phyloP scores from a whole-genome alignment of 2,888 invertebrate species.

The Sinelater perroti region DNA sequence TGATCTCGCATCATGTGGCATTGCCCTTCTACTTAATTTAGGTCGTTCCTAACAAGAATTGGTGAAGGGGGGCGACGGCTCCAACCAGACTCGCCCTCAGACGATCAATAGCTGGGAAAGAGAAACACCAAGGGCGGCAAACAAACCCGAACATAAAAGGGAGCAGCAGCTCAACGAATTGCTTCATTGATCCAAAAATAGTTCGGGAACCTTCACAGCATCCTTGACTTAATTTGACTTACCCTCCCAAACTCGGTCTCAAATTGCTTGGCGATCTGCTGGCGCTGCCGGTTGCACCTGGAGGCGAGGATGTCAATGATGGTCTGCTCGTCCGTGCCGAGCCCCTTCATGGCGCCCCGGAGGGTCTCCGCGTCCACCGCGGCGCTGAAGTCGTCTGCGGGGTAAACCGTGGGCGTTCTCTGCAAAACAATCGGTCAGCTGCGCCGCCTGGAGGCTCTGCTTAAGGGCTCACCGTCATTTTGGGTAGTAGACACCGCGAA shows the following conservation, averaged over 20 bases:
- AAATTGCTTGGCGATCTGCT: slow-evolving; percentile 71
- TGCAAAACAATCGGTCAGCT: slow-evolving; percentile 34
- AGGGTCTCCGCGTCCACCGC: slow-evolving; percentile 72
- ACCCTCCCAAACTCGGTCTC: slow-evolving; percentile 49
- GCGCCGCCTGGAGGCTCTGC: too few relatives aligned
- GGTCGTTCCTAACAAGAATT: not conserved
- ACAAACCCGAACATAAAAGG: not conserved
- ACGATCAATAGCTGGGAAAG: not conserved
- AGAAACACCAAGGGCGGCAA: not conserved
- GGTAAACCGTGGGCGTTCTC: slow-evolving; percentile 66
- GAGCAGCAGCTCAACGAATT: not conserved
- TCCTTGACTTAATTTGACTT: slow-evolving; percentile 2
- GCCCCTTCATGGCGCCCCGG: slow-evolving; percentile 76
- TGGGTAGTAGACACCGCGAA: too few relatives aligned
- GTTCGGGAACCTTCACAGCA: too few relatives aligned
- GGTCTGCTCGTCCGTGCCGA: slow-evolving; percentile 80
- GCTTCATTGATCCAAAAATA: too few relatives aligned
- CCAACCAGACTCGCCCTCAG: not conserved
- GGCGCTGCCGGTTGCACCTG: slow-evolving; percentile 76
- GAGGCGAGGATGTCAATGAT: slow-evolving; percentile 77
- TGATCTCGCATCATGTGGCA: too few relatives aligned
- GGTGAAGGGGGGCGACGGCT: not conserved
- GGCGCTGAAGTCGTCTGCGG: slow-evolving; percentile 69
- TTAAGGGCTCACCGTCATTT: too few relatives aligned
- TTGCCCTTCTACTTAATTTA: not conserved